Evolutionary conservation across 2,888 invertebrate species (phyloP), one percentile per base, ranked within the genome.

Genomic region (Hydraecia micacea): DNA sequence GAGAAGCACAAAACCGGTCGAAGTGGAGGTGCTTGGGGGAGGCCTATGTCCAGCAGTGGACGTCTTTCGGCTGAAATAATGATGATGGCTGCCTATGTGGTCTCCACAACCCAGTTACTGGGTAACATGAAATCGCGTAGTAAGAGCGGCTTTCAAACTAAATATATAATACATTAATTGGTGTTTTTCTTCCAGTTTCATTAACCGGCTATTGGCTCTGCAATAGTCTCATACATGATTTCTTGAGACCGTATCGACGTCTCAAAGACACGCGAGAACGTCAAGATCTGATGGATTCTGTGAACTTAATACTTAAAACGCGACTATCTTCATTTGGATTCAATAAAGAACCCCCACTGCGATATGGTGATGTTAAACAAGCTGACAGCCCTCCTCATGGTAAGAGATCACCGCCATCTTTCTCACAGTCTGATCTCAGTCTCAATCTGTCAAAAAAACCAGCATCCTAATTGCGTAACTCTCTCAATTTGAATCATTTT

Each of bases 241-340:
- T 75, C 42, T 9, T 75, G 7, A n/a, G 75, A n/a, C 75, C 75
- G 15, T 75, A 32, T 11, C 75, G 42, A n/a, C 75, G 75, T n/a
- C 75, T 75, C 8, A 74, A 46, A n/a, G n/a, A 36, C 21, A 75
- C 58, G 0, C 2, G 7, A 2, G 9, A 46, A 11, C 58, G 74
- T 13, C 21, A 21, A n/a, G 75, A 75, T 2, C 58, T 75, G 18
- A 0, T 77, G n/a, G 15, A 6, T 0, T 63, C 25, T 4, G 39
- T 77, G 15, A 76, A 75, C 28, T 18, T 36, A 0, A 11, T 36
- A 36, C 32, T 63, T 25, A 63, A 63, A 21, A 36, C 9, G 21
- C 63, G 63, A 36, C 36, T 63, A 21, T 25, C 63, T 36, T 21
- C 36, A 63, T 5, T 1, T 21, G 7, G 9, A 11, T 36, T 36